phyloP scores from a whole-genome alignment of 2,113 vertebrate genomes.

The Phrynosoma platyrhinos region DNA sequence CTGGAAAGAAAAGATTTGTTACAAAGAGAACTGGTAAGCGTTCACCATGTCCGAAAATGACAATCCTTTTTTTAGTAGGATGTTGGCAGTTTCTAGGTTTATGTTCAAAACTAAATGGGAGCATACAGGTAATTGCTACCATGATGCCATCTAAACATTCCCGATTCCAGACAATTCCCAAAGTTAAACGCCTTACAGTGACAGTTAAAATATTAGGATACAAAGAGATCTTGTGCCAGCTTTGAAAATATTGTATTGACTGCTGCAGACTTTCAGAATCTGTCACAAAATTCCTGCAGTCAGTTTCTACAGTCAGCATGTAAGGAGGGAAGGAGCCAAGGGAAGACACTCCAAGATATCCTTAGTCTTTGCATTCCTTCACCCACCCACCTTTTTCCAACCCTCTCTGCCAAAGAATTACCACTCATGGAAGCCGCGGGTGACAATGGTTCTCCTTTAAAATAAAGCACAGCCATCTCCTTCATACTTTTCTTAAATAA shows the following conservation, averaged over 20 bases:
- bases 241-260: too few species aligned
- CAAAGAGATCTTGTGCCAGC: too few species aligned
- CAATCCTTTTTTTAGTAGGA: not conserved
- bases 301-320: not conserved
- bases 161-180: not conserved
- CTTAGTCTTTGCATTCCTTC: not conserved
- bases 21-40: not conserved
- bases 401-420: too few species aligned
- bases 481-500: too few species aligned
- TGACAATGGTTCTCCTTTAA: too few species aligned
- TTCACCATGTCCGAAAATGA: not conserved
- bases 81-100: not conserved
- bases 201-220: not conserved
- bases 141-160: not conserved
- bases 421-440: too few species aligned
- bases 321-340: not conserved
- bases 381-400: too few species aligned
- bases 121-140: not conserved
- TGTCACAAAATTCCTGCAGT: not conserved
- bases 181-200: not conserved
- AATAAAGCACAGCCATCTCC: too few species aligned
- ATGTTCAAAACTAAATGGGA: not conserved
- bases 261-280: not conserved
- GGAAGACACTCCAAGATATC: not conserved
- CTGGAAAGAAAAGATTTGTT: constrained; percentile 70